phyloP scores from a whole-genome alignment of 2,113 vertebrate genomes.

The Diglossa brunneiventris region DNA sequence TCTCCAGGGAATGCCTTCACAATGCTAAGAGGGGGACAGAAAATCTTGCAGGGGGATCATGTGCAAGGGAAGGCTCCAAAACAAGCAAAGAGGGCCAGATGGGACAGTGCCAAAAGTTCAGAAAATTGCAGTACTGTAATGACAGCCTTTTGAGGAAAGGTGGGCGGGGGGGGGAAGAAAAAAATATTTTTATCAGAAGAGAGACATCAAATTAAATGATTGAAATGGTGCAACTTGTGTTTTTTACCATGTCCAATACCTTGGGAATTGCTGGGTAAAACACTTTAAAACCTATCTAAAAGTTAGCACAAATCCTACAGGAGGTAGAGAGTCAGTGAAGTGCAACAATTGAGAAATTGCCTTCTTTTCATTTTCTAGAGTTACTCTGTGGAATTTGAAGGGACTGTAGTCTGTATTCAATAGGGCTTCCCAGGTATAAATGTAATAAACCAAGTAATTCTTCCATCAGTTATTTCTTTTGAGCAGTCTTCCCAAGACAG shows the following conservation, averaged over 20 bases:
- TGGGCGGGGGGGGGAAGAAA: fast-evolving
- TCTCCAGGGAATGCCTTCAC: not conserved
- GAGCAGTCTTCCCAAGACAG: not conserved
- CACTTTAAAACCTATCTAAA: not conserved
- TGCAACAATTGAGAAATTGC: not conserved
- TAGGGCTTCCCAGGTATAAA: not conserved
- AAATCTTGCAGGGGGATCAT: not conserved
- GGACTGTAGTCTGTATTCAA: not conserved
- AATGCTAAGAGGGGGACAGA: not conserved
- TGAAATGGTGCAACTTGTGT: not conserved
- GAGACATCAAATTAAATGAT: not conserved
- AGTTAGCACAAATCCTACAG: not conserved
- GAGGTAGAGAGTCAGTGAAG: not conserved
- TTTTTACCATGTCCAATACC: not conserved
- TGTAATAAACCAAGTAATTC: not conserved
- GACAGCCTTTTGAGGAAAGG: not conserved
- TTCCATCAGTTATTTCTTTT: not conserved
- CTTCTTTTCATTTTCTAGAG: not conserved
- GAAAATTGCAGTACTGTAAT: not conserved
- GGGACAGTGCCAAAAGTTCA: not conserved
- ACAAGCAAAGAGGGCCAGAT: not conserved
- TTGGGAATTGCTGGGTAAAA: not conserved
- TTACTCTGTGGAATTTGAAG: not conserved
- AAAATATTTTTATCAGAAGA: not conserved
- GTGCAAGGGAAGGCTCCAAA: not conserved